phyloP scores from a whole-genome alignment of 2,113 vertebrate genomes.

The Melanerpes formicivorus region DNA sequence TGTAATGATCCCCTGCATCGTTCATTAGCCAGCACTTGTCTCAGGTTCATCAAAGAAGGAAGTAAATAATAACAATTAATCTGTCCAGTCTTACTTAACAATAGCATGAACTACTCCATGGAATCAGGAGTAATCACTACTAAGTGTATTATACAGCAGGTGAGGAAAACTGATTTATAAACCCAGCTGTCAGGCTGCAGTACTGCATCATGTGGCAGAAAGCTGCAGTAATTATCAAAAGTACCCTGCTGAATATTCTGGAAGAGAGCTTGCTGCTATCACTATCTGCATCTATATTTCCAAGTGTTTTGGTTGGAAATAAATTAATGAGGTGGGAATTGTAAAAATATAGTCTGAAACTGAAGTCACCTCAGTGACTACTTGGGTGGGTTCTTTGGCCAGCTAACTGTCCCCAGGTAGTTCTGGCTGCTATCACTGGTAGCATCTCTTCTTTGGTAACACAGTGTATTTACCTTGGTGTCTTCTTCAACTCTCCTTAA shows the following conservation, averaged over 20 bases:
- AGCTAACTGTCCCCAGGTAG: background rate
- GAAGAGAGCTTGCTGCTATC: background rate
- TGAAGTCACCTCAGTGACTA: background rate
- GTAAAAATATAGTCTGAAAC: background rate
- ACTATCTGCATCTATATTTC: background rate
- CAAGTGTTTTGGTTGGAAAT: too few species aligned
- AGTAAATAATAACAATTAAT: slow-evolving; percentile 54
- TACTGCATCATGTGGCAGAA: background rate
- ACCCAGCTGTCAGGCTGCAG: background rate
- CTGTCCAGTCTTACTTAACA: slow-evolving; percentile 22
- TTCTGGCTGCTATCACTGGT: background rate
- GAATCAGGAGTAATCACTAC: background rate
- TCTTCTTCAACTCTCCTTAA: background rate
- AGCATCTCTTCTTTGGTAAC: background rate
- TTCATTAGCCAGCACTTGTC: background rate
- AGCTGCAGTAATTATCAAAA: background rate
- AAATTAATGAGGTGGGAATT: too few species aligned
- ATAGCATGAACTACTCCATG: background rate
- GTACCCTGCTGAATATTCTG: background rate
- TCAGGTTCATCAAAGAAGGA: slow-evolving; percentile 18
- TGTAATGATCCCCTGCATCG: background rate
- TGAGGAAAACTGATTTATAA: slow-evolving; percentile 35
- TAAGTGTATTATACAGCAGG: background rate
- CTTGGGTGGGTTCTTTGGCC: background rate
- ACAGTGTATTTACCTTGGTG: background rate